phyloP scores from a whole-genome alignment of 2,888 invertebrate genomes.

The Tachina lurida region DNA sequence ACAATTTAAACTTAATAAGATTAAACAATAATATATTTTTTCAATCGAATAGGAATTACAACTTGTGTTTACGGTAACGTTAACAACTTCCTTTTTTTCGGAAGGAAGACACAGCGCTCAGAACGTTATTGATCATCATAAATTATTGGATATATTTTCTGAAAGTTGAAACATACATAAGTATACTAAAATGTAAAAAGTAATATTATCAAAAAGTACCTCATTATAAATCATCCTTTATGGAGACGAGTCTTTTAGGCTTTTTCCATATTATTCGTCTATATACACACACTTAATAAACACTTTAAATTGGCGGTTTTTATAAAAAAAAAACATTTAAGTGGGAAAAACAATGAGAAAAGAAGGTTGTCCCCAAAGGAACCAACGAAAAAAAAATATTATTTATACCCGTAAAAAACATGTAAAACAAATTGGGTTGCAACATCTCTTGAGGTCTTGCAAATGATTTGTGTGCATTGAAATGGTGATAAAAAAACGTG shows the following conservation, averaged over 20 bases:
- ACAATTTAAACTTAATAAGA: too few species aligned
- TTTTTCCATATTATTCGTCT: neutral
- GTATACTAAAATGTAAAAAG: neutral
- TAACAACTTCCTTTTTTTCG: too few species aligned
- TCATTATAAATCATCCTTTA: neutral
- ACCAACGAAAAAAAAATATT: slow-evolving; percentile 2
- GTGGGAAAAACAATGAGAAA: slow-evolving; percentile 2
- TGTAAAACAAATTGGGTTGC: slow-evolving; percentile 57
- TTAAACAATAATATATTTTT: too few species aligned
- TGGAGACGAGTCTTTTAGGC: neutral
- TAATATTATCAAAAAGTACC: neutral
- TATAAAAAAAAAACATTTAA: slow-evolving; percentile 4
- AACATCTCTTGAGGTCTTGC: slow-evolving; percentile 31
- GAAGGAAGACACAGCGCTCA: too few species aligned
- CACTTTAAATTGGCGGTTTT: slow-evolving; percentile 10
- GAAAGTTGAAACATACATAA: too few species aligned
- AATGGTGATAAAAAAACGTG: neutral
- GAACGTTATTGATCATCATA: too few species aligned
- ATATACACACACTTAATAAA: neutral
- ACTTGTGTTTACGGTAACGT: too few species aligned
- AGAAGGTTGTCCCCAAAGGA: slow-evolving; percentile 37
- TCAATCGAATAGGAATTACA: too few species aligned
- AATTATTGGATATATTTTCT: too few species aligned
- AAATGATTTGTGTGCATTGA: slow-evolving; percentile 34
- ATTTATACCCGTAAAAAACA: neutral